Evolutionary conservation across 2,888 invertebrate genomes (phyloP).

Genomic region (Margaritifera margaritifera): DNA sequence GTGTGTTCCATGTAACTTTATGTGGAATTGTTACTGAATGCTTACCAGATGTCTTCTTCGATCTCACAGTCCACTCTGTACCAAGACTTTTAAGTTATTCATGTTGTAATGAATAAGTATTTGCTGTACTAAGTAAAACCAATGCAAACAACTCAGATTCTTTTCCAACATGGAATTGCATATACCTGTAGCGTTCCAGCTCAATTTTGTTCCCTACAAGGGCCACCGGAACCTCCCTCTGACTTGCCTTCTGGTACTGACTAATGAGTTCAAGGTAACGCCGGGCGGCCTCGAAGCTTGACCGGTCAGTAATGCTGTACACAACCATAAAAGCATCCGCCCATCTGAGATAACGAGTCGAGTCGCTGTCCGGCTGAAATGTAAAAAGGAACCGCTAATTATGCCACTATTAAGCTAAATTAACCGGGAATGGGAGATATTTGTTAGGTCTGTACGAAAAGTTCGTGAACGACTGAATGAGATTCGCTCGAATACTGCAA

Average conservation of each 20-base stretch:
- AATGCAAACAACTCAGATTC: not conserved
- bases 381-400: too few species aligned
- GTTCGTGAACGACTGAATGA: too few species aligned
- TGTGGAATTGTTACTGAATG: too few species aligned
- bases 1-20: too few species aligned
- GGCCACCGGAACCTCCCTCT: constrained; percentile 70
- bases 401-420: too few species aligned
- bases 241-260: constrained; percentile 66
- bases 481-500: too few species aligned
- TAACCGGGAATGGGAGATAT: too few species aligned
- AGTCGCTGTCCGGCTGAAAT: constrained; percentile 67
- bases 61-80: not conserved
- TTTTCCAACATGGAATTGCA: not conserved
- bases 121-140: not conserved
- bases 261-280: constrained; percentile 71
- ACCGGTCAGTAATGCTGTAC: constrained; percentile 73
- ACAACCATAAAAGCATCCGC: constrained; percentile 74
- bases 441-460: too few species aligned
- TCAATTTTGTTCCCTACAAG: constrained; percentile 74
- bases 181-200: constrained; percentile 74
- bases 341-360: constrained; percentile 73
- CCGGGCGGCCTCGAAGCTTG: constrained; percentile 72
- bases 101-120: not conserved
- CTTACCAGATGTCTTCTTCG: too few species aligned
- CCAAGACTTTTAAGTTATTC: not conserved